These are phyloP conservation scores for Montifringilla adamsi DNA, from an alignment of 2,113 vertebrate genomes.

Conservation along the genomic window DNA sequence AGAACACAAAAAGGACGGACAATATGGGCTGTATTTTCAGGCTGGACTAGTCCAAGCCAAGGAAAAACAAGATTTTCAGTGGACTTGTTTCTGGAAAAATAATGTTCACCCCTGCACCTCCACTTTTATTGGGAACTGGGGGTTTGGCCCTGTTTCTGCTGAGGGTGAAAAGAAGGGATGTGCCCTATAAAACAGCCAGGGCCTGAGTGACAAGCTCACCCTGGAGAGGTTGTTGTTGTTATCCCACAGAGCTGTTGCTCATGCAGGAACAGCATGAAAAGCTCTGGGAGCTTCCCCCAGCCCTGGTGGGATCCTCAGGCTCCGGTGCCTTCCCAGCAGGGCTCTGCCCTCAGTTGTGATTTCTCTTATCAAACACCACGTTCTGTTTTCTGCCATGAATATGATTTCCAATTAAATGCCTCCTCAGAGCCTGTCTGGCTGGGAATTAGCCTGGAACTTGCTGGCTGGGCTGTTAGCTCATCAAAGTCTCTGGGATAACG, in stretches of 20 bases:
- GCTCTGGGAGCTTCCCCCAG: accelerated
- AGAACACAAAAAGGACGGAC: neutral
- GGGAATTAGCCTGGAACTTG: neutral
- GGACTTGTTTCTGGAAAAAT: neutral
- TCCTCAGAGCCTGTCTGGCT: neutral
- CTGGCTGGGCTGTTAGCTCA: neutral
- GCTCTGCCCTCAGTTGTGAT: neutral
- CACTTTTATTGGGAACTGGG: neutral
- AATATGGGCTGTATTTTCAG: neutral
- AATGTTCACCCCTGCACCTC: neutral
- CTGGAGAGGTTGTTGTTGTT: neutral
- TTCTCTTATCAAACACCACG: neutral
- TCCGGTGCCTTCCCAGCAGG: neutral
- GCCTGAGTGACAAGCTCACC: neutral
- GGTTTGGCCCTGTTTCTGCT: neutral
- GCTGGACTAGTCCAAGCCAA: neutral
- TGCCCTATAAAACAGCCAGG: neutral
- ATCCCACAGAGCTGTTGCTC: neutral
- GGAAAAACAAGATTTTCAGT: neutral
- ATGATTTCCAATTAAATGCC: neutral
- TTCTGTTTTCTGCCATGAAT: neutral
- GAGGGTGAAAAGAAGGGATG: neutral
- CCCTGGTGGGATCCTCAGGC: neutral
- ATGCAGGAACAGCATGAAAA: neutral
- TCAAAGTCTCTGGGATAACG: neutral